phyloP scores from a whole-genome alignment of 2,113 vertebrate genomes.

The Odocoileus virginianus region DNA sequence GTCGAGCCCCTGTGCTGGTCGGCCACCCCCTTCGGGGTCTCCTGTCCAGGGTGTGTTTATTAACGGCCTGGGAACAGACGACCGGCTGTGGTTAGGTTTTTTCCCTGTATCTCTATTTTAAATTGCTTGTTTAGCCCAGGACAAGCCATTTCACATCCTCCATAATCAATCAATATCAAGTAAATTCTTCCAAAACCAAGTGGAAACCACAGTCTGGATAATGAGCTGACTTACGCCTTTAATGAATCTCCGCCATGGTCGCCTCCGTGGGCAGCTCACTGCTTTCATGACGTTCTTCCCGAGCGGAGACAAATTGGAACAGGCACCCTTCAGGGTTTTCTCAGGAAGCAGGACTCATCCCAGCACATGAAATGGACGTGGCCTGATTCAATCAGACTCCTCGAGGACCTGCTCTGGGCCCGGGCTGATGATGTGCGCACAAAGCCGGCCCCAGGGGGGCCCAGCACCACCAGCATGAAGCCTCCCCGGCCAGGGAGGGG shows the following conservation, averaged over 20 bases:
- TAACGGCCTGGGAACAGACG: neutral
- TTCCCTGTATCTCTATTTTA: neutral
- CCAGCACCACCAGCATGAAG: neutral
- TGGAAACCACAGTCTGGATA: neutral
- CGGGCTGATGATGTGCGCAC: neutral
- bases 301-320: neutral
- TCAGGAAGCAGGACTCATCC: neutral
- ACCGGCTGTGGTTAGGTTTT: neutral
- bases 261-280: fast-evolving
- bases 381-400: neutral
- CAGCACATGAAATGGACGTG: no score
- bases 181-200: neutral
- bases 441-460: no score
- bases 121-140: neutral
- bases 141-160: neutral
- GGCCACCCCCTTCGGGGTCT: neutral
- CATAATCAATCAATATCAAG: neutral
- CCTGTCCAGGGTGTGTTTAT: neutral
- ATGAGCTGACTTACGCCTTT: neutral
- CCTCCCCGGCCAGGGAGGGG: neutral
- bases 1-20: neutral
- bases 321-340: neutral
- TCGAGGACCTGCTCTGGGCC: neutral
- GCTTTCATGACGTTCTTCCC: neutral
- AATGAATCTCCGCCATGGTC: neutral